Evolutionary conservation across 1,140 invertebrate genomes (phyloP), one percentile per base, ranked within the genome.

Genomic region (Macrotrachela quadricornifera): DNA sequence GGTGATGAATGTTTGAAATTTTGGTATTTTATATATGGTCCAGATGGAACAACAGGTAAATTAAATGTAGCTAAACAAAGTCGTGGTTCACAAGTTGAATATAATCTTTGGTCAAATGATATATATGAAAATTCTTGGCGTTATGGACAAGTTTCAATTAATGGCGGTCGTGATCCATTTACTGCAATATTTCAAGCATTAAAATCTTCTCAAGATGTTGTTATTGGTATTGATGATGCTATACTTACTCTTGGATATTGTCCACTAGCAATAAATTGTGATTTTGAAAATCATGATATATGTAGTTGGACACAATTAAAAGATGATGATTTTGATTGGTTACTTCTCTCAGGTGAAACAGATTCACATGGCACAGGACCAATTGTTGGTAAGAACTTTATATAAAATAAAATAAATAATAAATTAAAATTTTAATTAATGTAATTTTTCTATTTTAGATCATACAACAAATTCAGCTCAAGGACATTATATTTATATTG

Each of bases 401-500:
- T n/a, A n/a, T n/a, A n/a, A n/a, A n/a, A n/a, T n/a, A n/a, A n/a
- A n/a, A n/a, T 59, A 59, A 48, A 62, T 49, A 60, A 59, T n/a
- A 17, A 4, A 4, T 30, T 30, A 30, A 30, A 30, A 30, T 30
- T 30, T 30, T 30, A 4, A 4, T 8, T 30, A 30, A 2, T 30
- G 2, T 30, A 30, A 4, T 30, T 8, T 30, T 8, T 30, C 8
- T 2, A 30, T 30, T 4, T 30, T 30, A 38, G 53, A 54, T 18
- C 38, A 21, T 14, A 54, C 53, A 14, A 14, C 18, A 11, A 44
- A 44, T 17, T 46, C 46, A 15, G 53, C 42, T 49, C 43, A 64
- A 80, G 81, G 81, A 21, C 74, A 79, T 62, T 85, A 82, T 62
- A 75, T 83, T 64, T 83, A 80, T 61, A 78, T 82, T 44, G 81